Evolutionary conservation across 2,113 vertebrate genomes (phyloP).

Genomic region (Oreotragus oreotragus): DNA sequence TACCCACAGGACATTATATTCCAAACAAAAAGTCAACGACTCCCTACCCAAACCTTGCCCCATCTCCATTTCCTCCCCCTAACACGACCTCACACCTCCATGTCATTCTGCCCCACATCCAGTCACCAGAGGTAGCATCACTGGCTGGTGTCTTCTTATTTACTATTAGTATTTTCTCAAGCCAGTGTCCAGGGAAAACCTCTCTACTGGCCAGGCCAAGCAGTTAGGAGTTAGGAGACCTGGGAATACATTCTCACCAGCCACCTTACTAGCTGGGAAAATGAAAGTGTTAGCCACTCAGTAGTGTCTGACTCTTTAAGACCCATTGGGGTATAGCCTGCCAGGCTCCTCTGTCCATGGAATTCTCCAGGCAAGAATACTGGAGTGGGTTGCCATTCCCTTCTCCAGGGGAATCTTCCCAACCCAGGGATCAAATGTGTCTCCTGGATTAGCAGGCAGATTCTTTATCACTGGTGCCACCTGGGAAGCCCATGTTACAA

Average conservation of each 20-base stretch:
- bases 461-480: neutral
- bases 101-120: neutral
- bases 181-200: neutral
- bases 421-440: neutral
- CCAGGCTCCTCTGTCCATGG: neutral
- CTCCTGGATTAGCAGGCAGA: neutral
- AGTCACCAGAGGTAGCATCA: neutral
- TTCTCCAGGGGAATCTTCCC: neutral
- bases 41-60: neutral
- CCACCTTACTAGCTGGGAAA: neutral
- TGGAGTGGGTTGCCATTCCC: neutral
- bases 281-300: neutral
- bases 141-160: neutral
- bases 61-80: neutral
- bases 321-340: neutral
- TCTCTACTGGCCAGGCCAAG: too few relatives aligned
- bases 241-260: fast-evolving
- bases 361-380: neutral
- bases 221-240: neutral
- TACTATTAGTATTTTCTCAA: neutral
- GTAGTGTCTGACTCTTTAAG: neutral
- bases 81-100: fast-evolving
- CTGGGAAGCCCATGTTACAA: neutral
- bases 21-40: neutral
- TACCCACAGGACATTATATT: neutral